Conservation (phyloP, 35 echinoderm and acorn worm genomes). For the Eucidaris tribuloides region DNA sequence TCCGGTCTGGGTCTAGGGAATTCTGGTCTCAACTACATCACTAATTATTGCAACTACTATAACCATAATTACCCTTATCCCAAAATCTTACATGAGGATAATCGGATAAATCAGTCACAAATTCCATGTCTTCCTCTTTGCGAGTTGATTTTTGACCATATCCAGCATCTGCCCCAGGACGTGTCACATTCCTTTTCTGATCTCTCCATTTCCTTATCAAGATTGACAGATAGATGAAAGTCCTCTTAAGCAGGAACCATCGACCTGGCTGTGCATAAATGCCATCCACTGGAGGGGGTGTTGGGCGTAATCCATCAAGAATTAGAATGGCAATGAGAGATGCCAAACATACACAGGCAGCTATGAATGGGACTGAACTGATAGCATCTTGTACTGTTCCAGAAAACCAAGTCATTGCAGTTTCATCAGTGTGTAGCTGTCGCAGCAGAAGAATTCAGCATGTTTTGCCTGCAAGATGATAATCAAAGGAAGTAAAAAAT, state of each 20-base stretch:
- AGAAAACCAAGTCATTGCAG: no score
- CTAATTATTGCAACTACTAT: no score
- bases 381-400: no score
- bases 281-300: neutral
- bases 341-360: neutral
- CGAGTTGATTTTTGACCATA: neutral
- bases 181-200: neutral
- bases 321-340: neutral
- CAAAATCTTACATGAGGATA: conserved; percentile 1
- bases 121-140: conserved; percentile 15
- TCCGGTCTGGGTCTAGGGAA: no score
- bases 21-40: no score
- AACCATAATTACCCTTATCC: no score
- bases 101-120: conserved; percentile 2
- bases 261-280: conserved; percentile 10
- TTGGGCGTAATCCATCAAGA: neutral
- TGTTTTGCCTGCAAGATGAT: no score
- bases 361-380: neutral
- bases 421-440: no score
- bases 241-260: neutral
- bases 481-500: no score
- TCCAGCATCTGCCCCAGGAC: neutral
- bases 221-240: conserved; percentile 1
- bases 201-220: neutral
- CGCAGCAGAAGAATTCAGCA: no score